phyloP scores from a whole-genome alignment of 2,113 vertebrate species.

The Recurvirostra avosetta region DNA sequence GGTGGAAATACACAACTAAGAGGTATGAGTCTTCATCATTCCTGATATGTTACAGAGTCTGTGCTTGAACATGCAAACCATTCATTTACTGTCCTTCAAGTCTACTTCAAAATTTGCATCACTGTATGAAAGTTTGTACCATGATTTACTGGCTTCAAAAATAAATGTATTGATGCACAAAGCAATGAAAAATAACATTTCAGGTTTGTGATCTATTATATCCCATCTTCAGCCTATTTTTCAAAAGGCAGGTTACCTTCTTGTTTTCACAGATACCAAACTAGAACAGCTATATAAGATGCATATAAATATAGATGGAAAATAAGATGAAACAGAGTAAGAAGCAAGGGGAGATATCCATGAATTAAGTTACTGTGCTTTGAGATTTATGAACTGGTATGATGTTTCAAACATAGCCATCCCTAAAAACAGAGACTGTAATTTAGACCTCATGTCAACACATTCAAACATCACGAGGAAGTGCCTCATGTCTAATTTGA shows the following conservation, averaged over 20 bases:
- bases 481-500: neutral
- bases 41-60: neutral
- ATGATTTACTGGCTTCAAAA: neutral
- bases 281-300: neutral
- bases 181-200: neutral
- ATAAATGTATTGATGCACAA: neutral
- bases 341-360: neutral
- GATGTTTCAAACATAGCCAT: neutral
- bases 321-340: neutral
- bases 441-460: neutral
- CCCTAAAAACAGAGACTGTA: neutral
- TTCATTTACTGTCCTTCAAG: neutral
- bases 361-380: neutral
- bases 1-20: neutral
- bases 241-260: neutral
- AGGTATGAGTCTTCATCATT: neutral
- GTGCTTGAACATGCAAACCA: neutral
- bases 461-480: neutral
- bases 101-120: neutral
- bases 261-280: conserved; percentile 30
- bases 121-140: neutral
- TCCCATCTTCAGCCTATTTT: neutral
- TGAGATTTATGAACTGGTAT: neutral
- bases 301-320: conserved; percentile 23
- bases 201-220: neutral